phyloP scores from a whole-genome alignment of 1,140 invertebrate species.

The Probaryconus sp. region DNA sequence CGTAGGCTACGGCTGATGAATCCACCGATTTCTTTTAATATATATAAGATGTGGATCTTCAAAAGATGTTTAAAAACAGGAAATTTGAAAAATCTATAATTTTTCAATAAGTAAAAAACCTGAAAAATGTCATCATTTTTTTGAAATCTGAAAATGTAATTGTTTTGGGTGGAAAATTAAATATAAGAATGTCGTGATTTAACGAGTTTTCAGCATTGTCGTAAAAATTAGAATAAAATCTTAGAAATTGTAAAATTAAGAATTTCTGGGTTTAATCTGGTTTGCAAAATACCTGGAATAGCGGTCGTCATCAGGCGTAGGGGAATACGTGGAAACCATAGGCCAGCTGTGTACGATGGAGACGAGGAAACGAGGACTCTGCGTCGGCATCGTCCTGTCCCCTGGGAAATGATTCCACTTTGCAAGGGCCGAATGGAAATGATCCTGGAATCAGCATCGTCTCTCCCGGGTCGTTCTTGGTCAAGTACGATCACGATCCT shows the following conservation, averaged over 20 bases:
- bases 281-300: conserved; percentile 51
- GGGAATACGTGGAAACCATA: conserved; percentile 51
- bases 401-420: conserved; percentile 78
- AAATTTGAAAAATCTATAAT: background rate
- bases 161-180: no score
- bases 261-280: conserved; percentile 51
- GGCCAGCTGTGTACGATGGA: conserved; percentile 65
- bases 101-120: no score
- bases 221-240: no score
- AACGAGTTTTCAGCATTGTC: background rate
- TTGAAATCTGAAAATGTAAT: no score
- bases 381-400: conserved; percentile 61
- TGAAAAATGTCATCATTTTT: no score
- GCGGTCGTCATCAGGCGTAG: conserved; percentile 48
- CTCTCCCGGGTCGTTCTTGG: conserved; percentile 71
- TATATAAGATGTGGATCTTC: conserved; percentile 40
- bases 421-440: conserved; percentile 77
- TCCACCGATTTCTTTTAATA: conserved; percentile 61
- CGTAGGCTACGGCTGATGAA: conserved; percentile 63
- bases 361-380: no score
- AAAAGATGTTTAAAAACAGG: conserved; percentile 39
- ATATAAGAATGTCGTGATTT: conserved; percentile 18
- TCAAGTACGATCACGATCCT: conserved; percentile 71
- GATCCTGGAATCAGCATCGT: conserved; percentile 69
- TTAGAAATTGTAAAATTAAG: conserved; percentile 39